Evolutionary conservation across 2,888 invertebrate species (phyloP).

Genomic region (Phragmatobia fuliginosa): DNA sequence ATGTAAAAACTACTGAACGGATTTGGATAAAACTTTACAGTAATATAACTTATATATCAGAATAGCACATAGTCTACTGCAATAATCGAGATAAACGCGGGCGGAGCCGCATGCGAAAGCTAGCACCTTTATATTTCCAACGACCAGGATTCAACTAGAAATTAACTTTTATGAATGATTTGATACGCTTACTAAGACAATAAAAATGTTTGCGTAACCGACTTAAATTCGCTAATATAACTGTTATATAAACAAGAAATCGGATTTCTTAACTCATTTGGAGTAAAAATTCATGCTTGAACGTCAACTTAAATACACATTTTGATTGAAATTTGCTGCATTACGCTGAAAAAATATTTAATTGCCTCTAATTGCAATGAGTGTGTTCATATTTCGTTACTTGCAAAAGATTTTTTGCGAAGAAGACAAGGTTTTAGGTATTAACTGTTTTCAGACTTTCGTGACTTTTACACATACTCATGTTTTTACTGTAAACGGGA

Average conservation of each 20-base stretch:
- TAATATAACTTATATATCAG: too few species aligned
- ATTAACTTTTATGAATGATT: background rate
- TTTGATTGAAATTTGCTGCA: background rate
- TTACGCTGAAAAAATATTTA: background rate
- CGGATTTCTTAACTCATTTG: background rate
- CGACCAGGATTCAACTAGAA: background rate
- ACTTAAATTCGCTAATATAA: background rate
- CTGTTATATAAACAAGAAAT: constrained; percentile 1
- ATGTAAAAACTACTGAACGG: too few species aligned
- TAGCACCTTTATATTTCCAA: too few species aligned
- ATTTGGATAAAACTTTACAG: too few species aligned
- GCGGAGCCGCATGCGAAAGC: too few species aligned
- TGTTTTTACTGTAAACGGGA: too few species aligned
- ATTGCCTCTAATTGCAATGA: background rate
- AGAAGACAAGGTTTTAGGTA: too few species aligned
- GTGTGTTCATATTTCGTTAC: background rate
- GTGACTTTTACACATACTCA: too few species aligned
- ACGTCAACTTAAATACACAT: background rate
- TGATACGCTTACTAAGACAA: background rate
- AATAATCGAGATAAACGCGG: too few species aligned
- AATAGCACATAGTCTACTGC: too few species aligned
- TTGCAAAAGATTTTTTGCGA: background rate
- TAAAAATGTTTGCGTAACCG: background rate
- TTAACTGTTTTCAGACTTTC: too few species aligned
- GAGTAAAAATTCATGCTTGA: background rate